These are phyloP conservation scores for Porites australiensis DNA, from an alignment of 64 coral and sea anemone genomes.

Conservation along the genomic window DNA sequence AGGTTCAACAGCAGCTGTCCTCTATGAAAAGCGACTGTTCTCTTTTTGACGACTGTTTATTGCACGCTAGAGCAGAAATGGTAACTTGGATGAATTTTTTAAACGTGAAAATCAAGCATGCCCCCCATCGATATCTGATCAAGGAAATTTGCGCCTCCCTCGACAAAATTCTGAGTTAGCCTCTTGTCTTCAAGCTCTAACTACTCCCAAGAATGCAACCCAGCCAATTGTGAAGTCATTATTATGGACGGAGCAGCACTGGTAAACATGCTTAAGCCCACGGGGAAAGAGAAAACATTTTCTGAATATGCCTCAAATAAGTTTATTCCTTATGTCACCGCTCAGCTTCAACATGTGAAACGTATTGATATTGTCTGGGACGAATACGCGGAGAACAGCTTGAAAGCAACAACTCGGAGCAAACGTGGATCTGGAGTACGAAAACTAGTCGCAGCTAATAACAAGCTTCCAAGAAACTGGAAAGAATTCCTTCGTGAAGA, in stretches of 20 bases:
- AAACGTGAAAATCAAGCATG: neutral
- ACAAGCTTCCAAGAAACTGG: neutral
- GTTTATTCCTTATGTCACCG: constrained; percentile 34
- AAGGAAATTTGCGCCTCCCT: neutral
- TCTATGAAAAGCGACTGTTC: neutral
- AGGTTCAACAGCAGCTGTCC: neutral
- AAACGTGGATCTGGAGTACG: constrained; percentile 7
- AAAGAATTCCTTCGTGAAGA: constrained; percentile 42
- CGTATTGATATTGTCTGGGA: constrained; percentile 63
- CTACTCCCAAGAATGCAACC: too few relatives aligned
- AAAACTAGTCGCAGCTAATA: neutral
- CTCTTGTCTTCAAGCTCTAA: neutral
- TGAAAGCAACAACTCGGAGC: constrained; percentile 28
- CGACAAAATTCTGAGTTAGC: constrained; percentile 38
- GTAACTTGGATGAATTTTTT: neutral
- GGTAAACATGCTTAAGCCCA: constrained; percentile 13
- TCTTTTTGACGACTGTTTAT: neutral
- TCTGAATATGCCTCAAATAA: constrained; percentile 6
- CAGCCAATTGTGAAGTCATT: constrained; percentile 9
- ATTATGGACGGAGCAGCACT: constrained; percentile 44
- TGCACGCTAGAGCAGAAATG: neutral
- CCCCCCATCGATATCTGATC: neutral
- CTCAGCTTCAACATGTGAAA: constrained; percentile 19
- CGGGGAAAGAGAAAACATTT: constrained; percentile 11
- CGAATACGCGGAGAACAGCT: constrained; percentile 52